Conservation (phyloP, 2,888 invertebrate species). For the Meandrusa payeni region DNA sequence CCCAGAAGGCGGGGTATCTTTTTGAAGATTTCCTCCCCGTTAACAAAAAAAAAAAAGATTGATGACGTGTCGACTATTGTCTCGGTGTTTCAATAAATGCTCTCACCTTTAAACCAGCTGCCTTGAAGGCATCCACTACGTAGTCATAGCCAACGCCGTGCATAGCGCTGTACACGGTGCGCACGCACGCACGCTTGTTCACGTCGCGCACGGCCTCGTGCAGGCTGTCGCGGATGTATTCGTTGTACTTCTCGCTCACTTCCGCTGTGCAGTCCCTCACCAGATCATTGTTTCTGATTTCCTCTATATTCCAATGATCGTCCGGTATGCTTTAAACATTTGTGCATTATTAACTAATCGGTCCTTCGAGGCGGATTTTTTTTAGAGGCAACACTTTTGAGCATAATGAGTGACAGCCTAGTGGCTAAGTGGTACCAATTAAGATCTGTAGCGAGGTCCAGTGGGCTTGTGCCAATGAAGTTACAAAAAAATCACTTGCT, state of each 20-base stretch:
- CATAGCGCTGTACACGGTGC: conserved; percentile 96
- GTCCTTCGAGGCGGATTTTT: conserved; percentile 11
- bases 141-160: conserved; percentile 97
- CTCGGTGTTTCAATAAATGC: too few relatives aligned
- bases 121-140: conserved; percentile 86
- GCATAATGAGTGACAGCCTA: too few relatives aligned
- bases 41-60: too few relatives aligned
- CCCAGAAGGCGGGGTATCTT: too few relatives aligned
- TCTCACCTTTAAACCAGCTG: conserved; percentile 86
- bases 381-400: too few relatives aligned
- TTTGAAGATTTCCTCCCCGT: too few relatives aligned
- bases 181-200: conserved; percentile 79
- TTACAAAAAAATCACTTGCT: too few relatives aligned
- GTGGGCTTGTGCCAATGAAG: too few relatives aligned
- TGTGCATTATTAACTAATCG: neutral
- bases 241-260: conserved; percentile 85
- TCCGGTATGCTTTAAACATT: conserved; percentile 84
- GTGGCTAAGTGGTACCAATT: too few relatives aligned
- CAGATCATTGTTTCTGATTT: conserved; percentile 76
- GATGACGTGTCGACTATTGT: too few relatives aligned
- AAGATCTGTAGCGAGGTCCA: too few relatives aligned
- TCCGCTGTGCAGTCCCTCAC: conserved; percentile 86
- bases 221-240: conserved; percentile 77
- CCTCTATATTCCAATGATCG: conserved; percentile 88
- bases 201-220: conserved; percentile 74